phyloP scores from a whole-genome alignment of 2,888 invertebrate genomes.

The Drosophila planitibia region DNA sequence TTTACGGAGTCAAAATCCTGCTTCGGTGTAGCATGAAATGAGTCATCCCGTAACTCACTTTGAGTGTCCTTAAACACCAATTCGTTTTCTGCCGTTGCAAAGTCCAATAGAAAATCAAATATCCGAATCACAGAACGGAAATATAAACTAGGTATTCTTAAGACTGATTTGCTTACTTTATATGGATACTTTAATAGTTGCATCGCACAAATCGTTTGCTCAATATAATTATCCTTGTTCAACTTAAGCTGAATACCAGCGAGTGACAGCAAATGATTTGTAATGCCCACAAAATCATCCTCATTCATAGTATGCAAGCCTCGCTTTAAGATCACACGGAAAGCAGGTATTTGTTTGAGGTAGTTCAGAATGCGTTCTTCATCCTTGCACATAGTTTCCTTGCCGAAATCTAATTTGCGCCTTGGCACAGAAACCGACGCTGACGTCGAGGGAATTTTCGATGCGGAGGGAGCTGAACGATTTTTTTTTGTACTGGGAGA shows the following conservation, averaged over 20 bases:
- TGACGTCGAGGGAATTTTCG: background rate
- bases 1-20: background rate
- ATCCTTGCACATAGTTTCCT: background rate
- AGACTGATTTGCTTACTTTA: conserved; percentile 38
- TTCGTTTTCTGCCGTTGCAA: conserved; percentile 7
- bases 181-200: conserved; percentile 43
- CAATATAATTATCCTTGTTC: conserved; percentile 36
- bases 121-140: conserved; percentile 32
- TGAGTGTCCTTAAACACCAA: background rate
- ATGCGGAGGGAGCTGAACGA: background rate
- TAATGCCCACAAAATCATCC: conserved; percentile 50
- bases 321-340: conserved; percentile 17
- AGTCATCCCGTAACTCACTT: background rate
- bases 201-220: conserved; percentile 35
- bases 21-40: background rate
- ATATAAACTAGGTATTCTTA: conserved; percentile 43
- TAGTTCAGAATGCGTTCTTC: conserved; percentile 25
- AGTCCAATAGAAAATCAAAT: conserved; percentile 55
- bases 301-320: conserved; percentile 35
- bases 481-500: background rate
- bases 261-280: conserved; percentile 35
- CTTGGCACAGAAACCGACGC: background rate
- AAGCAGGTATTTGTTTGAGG: conserved; percentile 13
- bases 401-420: conserved; percentile 29
- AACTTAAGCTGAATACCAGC: conserved; percentile 17